Evolutionary conservation across 2,888 invertebrate genomes (phyloP), one percentile per base, ranked within the genome.

Genomic region (Troides aeacus): DNA sequence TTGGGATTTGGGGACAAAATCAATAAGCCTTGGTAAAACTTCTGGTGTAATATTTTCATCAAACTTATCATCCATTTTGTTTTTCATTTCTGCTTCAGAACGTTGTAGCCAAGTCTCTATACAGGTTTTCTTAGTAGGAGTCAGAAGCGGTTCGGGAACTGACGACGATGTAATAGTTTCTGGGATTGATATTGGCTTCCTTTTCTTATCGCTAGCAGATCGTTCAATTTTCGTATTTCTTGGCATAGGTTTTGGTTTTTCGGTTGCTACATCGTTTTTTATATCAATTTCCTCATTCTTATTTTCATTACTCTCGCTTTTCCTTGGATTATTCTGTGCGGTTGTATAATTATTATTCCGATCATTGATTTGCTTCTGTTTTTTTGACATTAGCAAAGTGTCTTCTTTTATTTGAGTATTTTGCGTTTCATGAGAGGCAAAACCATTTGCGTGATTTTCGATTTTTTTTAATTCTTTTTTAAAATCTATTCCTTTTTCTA

Each of bases 1-100:
- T 76, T 92, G 89, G 63, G 93, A 90, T 81, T 95, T 95, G 15
- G 95, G 95, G 36, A 96, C 95, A 82, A 95, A 94, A 85, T 96
- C 95, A 70, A 96, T 95, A 8, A 96, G 87, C 63, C 96, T 93
- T 18, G 96, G 96, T 72, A 96, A 84, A 74, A 92, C 88, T 80
- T 93, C 92, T 21, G 92, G 88, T 64, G 83, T 75, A 71, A 84
- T 73, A 72, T 79, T 85, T 66, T 92, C 91, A 68, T 93, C 91
- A 70, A 85, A 75, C 74, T 90, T 88, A 64, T 92, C 90, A 72
- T 84, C 80, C 50, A 76, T 77, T 73, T 88, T 90, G 72, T 82
- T 89, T 73, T 90, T 92, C 89, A 92, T 91, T 79, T 92, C 93
- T 63, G 89, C 90, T 79, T 90, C 92, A 7, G 92, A 92, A 46